Evolutionary conservation across 1,140 invertebrate genomes (phyloP).

Genomic region (Chironomus striatipennis): DNA sequence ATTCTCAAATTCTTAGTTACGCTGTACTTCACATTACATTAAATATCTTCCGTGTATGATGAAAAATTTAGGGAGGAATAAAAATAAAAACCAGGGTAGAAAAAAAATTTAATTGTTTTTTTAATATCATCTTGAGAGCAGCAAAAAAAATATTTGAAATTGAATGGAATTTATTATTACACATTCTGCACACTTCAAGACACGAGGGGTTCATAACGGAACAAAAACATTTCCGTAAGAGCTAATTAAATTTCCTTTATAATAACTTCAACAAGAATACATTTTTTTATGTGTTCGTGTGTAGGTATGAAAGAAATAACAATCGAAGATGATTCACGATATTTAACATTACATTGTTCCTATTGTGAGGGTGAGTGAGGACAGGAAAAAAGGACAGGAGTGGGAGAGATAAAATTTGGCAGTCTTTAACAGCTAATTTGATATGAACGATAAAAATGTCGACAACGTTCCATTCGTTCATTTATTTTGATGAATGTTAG

Average conservation of each 20-base stretch:
- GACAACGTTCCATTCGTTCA: neutral
- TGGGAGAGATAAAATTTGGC: neutral
- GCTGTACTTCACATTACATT: too few species aligned
- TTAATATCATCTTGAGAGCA: neutral
- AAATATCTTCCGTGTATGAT: too few species aligned
- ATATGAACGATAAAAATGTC: constrained; percentile 6
- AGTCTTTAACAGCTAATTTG: constrained; percentile 4
- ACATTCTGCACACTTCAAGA: neutral
- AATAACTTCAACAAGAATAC: neutral
- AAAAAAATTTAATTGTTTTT: too few species aligned
- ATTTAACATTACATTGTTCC: neutral
- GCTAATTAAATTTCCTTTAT: constrained; percentile 9
- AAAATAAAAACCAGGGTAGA: too few species aligned
- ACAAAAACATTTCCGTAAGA: neutral
- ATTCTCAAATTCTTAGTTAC: too few species aligned
- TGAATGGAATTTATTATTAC: too few species aligned
- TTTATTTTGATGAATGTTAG: constrained; percentile 9
- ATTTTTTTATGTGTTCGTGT: too few species aligned
- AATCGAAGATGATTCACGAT: constrained; percentile 4
- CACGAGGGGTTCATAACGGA: neutral
- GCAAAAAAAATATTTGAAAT: neutral
- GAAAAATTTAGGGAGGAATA: too few species aligned
- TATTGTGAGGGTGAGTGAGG: neutral
- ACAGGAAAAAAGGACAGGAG: neutral
- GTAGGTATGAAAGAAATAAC: neutral